A percentile compares a stretch with the other conserved stretches of the same genome.
These are phyloP conservation scores for Poecile montanus DNA, from an alignment of 2,797 vertebrate genomes.

Conservation along the genomic window DNA sequence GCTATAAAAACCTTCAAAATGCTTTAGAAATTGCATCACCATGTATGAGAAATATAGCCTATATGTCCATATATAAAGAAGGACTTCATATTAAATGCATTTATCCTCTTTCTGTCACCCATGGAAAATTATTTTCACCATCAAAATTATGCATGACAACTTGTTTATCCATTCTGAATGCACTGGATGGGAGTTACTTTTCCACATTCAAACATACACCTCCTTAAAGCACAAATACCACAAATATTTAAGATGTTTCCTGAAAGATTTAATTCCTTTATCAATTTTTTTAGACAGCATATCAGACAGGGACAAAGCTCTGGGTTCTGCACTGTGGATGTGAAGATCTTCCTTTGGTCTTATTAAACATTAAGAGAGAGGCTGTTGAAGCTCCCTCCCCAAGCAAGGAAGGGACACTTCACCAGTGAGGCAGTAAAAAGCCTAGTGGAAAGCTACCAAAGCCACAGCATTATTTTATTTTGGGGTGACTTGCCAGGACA, in stretches of 20 bases:
- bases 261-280: neutral
- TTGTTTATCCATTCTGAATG: slow-evolving; percentile 19
- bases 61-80: neutral
- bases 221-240: neutral
- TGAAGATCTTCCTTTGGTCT: neutral
- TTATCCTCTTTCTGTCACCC: slow-evolving; percentile 45
- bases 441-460: neutral
- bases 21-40: neutral
- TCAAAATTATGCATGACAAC: neutral
- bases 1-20: neutral
- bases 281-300: neutral
- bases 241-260: neutral
- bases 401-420: neutral
- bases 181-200: neutral
- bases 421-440: neutral
- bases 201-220: neutral
- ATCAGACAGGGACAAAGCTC: neutral
- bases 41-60: neutral
- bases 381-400: neutral
- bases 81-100: slow-evolving; percentile 3
- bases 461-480: neutral
- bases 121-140: neutral
- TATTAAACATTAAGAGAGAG: neutral
- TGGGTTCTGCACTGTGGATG: neutral
- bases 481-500: neutral